phyloP scores from a whole-genome alignment of 2,113 vertebrate species.

The Charina bottae region DNA sequence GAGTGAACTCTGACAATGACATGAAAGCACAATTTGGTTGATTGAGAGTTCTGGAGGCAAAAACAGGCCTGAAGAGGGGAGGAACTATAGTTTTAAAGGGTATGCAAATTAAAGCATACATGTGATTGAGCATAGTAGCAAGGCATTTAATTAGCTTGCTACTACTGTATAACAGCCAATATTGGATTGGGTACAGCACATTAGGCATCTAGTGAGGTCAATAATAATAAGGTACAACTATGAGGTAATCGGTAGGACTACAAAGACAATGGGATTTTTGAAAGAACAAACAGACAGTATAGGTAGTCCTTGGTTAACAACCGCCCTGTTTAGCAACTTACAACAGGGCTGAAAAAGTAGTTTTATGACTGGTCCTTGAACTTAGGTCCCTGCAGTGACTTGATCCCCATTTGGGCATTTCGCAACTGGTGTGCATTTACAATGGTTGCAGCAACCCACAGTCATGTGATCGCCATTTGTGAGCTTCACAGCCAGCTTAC shows the following conservation, averaged over 20 bases:
- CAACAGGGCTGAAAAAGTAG: background rate
- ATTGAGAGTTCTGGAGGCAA: background rate
- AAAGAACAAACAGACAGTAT: too few species aligned
- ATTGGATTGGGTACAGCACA: too few species aligned
- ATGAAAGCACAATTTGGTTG: background rate
- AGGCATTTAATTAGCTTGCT: too few species aligned
- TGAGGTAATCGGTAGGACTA: too few species aligned
- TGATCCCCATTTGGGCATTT: background rate
- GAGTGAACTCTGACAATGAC: too few species aligned
- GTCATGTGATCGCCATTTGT: background rate
- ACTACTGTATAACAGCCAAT: too few species aligned
- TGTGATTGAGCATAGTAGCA: background rate
- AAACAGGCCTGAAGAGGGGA: background rate
- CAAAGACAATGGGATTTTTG: too few species aligned
- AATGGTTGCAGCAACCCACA: background rate
- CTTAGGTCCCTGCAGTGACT: background rate
- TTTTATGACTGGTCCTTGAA: background rate
- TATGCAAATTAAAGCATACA: background rate
- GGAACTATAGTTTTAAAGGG: background rate
- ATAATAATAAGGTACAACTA: too few species aligned
- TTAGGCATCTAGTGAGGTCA: too few species aligned
- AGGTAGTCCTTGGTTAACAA: background rate
- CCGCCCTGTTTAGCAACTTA: background rate
- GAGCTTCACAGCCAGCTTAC: too few species aligned
- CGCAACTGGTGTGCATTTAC: background rate